Percentiles rank a stretch among this genome's conserved stretches.
phyloP scores from a whole-genome alignment of 2,797 vertebrate species.

The Liparis tanakae region DNA sequence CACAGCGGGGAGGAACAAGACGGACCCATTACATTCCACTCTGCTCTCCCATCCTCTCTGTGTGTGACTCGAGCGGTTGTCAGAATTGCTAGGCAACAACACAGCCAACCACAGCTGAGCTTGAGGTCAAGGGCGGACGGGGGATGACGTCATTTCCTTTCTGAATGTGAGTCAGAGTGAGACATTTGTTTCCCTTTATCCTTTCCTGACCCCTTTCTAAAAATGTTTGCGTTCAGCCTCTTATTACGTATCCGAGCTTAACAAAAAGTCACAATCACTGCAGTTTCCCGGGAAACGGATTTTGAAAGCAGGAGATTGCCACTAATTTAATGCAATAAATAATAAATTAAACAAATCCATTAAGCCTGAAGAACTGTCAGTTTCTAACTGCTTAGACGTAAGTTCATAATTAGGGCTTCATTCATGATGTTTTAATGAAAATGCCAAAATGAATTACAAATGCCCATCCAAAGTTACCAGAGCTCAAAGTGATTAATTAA shows the following conservation, averaged over 20 bases:
- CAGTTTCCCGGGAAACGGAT: not conserved
- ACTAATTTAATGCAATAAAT: not conserved
- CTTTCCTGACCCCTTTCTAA: constrained; percentile 26
- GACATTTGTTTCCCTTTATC: constrained; percentile 59
- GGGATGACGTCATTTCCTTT: constrained; percentile 77
- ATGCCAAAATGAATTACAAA: constrained; percentile 6
- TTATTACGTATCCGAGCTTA: constrained; percentile 8
- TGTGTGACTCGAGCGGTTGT: constrained; percentile 74
- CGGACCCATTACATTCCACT: constrained; percentile 11
- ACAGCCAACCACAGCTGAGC: constrained; percentile 62
- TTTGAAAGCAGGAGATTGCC: not conserved
- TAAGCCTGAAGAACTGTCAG: not conserved
- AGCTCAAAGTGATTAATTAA: constrained; percentile 1
- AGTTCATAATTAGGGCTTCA: not conserved
- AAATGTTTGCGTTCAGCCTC: constrained; percentile 8
- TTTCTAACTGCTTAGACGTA: not conserved
- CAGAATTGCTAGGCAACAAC: constrained; percentile 79
- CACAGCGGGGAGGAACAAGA: constrained; percentile 18
- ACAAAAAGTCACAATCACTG: not conserved
- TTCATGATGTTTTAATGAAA: constrained; percentile 13
- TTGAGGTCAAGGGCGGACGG: constrained; percentile 57
- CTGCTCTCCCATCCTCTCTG: constrained; percentile 32
- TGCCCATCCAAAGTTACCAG: not conserved
- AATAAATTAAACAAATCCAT: not conserved
- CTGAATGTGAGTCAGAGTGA: constrained; percentile 74